A percentile compares a stretch with the other conserved stretches of the same genome.
phyloP scores from a whole-genome alignment of 2,888 invertebrate genomes.

The Campoletis raptor region DNA sequence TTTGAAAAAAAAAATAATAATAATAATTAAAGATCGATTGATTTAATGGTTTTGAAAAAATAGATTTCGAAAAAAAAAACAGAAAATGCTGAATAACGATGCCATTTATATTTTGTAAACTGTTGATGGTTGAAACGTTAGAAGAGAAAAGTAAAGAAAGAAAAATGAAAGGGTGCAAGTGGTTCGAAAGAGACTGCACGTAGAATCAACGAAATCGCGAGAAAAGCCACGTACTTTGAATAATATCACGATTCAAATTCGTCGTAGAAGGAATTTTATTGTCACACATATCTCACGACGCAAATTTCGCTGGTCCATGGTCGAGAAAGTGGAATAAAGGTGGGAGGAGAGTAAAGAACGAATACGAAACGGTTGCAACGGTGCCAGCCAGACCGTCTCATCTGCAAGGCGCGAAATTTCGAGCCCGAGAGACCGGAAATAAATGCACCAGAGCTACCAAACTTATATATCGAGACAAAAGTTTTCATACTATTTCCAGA shows the following conservation, averaged over 20 bases:
- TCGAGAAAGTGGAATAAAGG: conserved; percentile 14
- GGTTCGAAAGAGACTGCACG: conserved; percentile 18
- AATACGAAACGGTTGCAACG: conserved; percentile 77
- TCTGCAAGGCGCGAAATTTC: conserved; percentile 54
- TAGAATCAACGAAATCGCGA: conserved; percentile 76
- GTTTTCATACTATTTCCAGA: conserved; percentile 65
- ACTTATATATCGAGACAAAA: conserved; percentile 36
- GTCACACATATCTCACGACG: conserved; percentile 59
- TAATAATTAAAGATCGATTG: neutral
- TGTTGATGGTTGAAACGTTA: neutral
- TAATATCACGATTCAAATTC: conserved; percentile 83
- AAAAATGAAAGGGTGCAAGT: conserved; percentile 39
- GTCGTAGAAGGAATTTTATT: conserved; percentile 71
- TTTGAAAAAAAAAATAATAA: neutral
- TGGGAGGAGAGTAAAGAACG: conserved; percentile 20
- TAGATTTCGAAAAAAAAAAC: neutral
- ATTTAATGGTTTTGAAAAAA: neutral
- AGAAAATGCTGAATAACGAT: no score
- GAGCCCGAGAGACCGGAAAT: conserved; percentile 61
- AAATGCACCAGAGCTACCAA: conserved; percentile 42
- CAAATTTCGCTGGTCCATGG: conserved; percentile 48
- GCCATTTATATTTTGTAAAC: conserved; percentile 7
- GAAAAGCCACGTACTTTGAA: conserved; percentile 81
- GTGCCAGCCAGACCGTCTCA: conserved; percentile 82
- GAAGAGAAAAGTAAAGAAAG: conserved; percentile 1